Conservation (phyloP, 2,888 invertebrate species). For the Amphipyra berbera region DNA sequence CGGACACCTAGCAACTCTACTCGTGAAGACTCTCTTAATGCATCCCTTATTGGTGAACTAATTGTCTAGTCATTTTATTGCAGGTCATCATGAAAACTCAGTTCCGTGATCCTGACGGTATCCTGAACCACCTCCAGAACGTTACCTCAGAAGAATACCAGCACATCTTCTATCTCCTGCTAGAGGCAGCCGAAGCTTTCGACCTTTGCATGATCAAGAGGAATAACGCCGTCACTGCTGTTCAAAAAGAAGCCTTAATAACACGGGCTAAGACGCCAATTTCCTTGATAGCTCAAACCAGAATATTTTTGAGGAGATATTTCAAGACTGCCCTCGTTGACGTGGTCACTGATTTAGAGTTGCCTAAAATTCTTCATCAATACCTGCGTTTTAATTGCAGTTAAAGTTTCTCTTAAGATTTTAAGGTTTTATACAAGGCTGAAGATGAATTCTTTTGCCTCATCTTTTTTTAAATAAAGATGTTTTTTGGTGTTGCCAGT, state of each 20-base stretch:
- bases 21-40: too few species aligned
- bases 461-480: constrained; percentile 46
- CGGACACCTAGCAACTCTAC: too few species aligned
- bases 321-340: constrained; percentile 90
- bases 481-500: constrained; percentile 59
- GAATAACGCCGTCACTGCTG: constrained; percentile 91
- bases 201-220: constrained; percentile 95
- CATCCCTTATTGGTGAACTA: too few species aligned
- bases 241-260: constrained; percentile 91
- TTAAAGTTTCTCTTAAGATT: constrained; percentile 67
- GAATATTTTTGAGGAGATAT: constrained; percentile 89
- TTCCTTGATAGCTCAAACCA: constrained; percentile 91
- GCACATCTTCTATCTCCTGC: constrained; percentile 91
- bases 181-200: constrained; percentile 94
- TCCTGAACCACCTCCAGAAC: constrained; percentile 94
- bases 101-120: constrained; percentile 95
- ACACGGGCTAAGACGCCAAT: constrained; percentile 92
- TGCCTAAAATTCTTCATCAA: constrained; percentile 91
- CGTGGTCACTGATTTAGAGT: constrained; percentile 89
- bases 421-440: constrained; percentile 60
- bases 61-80: constrained; percentile 3
- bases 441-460: constrained; percentile 57
- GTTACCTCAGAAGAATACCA: constrained; percentile 84
- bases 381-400: constrained; percentile 92
- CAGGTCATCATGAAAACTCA: constrained; percentile 95